Conservation (phyloP, 2,113 vertebrate genomes). For the Daubentonia madagascariensis region DNA sequence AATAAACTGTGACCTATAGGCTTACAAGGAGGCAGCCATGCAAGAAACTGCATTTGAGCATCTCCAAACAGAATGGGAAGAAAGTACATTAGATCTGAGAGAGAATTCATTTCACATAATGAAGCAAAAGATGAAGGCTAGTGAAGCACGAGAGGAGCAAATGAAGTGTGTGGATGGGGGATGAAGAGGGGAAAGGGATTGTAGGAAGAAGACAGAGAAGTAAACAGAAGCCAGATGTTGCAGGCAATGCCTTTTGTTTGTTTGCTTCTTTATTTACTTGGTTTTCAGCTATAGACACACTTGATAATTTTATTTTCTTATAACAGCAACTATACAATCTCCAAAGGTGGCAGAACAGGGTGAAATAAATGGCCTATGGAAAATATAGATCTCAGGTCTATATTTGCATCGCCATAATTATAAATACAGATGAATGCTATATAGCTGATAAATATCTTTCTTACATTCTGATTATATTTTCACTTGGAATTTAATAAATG, state of each 20-base stretch:
- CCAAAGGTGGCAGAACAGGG: neutral
- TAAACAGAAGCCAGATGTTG: neutral
- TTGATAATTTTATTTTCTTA: neutral
- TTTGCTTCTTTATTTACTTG: neutral
- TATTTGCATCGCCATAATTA: neutral
- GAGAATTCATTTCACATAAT: constrained; percentile 25
- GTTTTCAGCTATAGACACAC: neutral
- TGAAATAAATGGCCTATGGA: neutral
- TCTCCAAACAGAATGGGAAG: neutral
- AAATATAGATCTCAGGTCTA: neutral
- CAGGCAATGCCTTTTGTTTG: neutral
- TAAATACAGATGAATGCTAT: neutral
- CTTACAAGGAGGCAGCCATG: neutral
- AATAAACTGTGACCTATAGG: neutral
- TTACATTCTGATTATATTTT: constrained; percentile 30
- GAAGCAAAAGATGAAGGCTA: neutral
- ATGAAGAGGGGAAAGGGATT: neutral
- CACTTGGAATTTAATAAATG: neutral
- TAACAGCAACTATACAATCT: neutral
- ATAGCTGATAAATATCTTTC: neutral
- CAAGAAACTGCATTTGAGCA: neutral
- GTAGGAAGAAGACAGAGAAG: neutral
- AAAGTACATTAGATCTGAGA: constrained; percentile 5
- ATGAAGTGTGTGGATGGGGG: neutral
- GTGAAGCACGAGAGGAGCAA: neutral